phyloP scores from a whole-genome alignment of 2,888 invertebrate species.

The Phymatocera aterrima region DNA sequence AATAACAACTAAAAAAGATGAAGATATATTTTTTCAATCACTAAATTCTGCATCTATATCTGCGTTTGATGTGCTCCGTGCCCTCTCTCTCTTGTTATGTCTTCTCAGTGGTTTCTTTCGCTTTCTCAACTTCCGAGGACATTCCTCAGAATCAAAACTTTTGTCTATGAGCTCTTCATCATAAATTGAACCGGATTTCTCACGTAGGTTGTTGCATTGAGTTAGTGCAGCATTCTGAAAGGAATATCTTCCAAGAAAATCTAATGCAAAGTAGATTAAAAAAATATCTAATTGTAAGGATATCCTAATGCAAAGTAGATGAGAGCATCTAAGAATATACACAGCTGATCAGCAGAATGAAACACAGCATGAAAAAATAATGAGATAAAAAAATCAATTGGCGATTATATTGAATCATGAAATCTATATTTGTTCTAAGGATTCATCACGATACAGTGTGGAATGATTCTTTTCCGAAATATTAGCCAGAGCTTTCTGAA shows the following conservation, averaged over 20 bases:
- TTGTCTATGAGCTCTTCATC: conserved; percentile 19
- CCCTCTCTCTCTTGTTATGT: conserved; percentile 5
- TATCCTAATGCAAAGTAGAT: not conserved
- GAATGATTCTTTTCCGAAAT: not conserved
- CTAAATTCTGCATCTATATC: conserved; percentile 14
- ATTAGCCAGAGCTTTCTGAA: not conserved
- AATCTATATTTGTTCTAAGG: too few species aligned
- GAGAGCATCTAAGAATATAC: too few species aligned
- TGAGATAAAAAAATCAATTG: too few species aligned
- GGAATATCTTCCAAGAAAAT: not conserved
- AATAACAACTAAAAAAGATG: not conserved
- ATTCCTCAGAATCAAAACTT: conserved; percentile 22
- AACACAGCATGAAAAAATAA: too few species aligned
- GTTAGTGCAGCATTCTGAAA: not conserved
- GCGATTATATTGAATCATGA: too few species aligned
- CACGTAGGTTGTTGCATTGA: not conserved
- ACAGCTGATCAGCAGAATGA: too few species aligned
- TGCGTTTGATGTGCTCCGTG: not conserved
- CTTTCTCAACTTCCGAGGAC: conserved; percentile 18
- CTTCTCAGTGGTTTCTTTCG: conserved; percentile 32
- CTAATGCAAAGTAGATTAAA: not conserved
- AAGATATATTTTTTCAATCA: not conserved
- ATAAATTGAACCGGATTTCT: conserved; percentile 17
- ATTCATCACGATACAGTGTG: not conserved
- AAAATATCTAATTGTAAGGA: not conserved